These are phyloP conservation scores for Oryzias woworae DNA, from an alignment of 2,113 vertebrate species.

Conservation along the genomic window DNA sequence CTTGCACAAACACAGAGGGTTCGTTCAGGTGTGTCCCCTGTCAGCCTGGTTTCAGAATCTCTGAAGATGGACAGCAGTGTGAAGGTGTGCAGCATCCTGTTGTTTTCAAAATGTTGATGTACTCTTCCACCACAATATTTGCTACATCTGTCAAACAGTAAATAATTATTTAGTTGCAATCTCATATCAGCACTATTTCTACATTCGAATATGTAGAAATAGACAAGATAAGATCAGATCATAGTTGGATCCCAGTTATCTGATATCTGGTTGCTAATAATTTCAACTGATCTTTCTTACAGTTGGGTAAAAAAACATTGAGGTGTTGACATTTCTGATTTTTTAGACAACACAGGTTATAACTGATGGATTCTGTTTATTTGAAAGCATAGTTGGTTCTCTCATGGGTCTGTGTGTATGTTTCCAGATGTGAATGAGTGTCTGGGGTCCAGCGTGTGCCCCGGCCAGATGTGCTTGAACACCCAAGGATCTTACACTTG, in stretches of 20 bases:
- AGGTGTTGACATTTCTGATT: constrained; percentile 54
- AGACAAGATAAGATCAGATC: constrained; percentile 53
- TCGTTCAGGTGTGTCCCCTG: constrained; percentile 74
- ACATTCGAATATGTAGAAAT: no score
- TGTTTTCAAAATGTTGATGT: constrained; percentile 13
- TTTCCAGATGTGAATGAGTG: constrained; percentile 71
- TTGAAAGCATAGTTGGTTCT: constrained; percentile 57
- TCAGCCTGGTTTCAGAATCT: constrained; percentile 64
- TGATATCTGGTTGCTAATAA: constrained; percentile 53
- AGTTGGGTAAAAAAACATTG: constrained; percentile 37
- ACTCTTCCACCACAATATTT: no score
- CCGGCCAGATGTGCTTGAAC: constrained; percentile 77
- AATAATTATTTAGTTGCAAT: no score
- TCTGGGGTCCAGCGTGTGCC: constrained; percentile 70
- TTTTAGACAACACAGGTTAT: constrained; percentile 44
- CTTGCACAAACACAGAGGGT: constrained; percentile 71
- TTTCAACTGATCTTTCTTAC: constrained; percentile 19
- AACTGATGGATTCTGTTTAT: constrained; percentile 48
- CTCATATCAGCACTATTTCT: no score
- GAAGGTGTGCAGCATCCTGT: constrained; percentile 59
- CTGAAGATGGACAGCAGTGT: constrained; percentile 65
- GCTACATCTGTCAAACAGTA: no score
- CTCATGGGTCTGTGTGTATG: constrained; percentile 50
- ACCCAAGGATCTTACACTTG: constrained; percentile 79
- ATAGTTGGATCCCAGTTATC: constrained; percentile 55